These are phyloP conservation scores for Epistrophe grossulariae DNA, from an alignment of 2,888 invertebrate genomes.

Conservation along the genomic window DNA sequence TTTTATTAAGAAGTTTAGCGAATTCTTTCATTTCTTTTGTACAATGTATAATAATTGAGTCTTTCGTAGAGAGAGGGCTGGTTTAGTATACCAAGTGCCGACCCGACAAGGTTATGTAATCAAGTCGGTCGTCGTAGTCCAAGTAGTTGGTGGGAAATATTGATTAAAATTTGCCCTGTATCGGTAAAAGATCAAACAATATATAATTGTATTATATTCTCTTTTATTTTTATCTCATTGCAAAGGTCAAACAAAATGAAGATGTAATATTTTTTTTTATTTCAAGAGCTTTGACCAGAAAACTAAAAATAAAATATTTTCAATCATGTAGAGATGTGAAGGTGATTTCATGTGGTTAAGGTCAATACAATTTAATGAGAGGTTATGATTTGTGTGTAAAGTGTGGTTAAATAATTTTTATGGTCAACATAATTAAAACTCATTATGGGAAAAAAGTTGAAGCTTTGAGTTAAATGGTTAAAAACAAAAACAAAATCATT, in stretches of 20 bases:
- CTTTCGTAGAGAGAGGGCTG: neutral
- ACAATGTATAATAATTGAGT: constrained; percentile 9
- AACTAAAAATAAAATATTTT: neutral
- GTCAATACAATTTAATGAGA: neutral
- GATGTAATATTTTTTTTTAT: neutral
- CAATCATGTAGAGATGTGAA: neutral
- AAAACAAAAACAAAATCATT: neutral
- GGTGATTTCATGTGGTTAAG: constrained; percentile 8
- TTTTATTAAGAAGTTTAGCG: constrained; percentile 3
- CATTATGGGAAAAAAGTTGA: neutral
- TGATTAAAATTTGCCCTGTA: constrained; percentile 23
- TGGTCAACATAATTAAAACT: neutral
- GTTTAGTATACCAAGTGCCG: too few relatives aligned
- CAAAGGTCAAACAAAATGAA: constrained; percentile 23
- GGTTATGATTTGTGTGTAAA: neutral
- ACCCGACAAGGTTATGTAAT: constrained; percentile 22
- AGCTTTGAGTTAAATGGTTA: neutral
- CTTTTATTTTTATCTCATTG: neutral
- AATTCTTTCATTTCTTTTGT: constrained; percentile 33
- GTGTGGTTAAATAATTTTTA: neutral
- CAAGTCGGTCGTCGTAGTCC: neutral
- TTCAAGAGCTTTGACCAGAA: neutral
- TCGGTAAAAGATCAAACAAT: neutral
- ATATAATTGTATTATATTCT: neutral
- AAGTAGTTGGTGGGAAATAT: neutral